Evolutionary conservation across 2,113 vertebrate genomes (phyloP), one percentile per base, ranked within the genome.

Genomic region (Melanocharis versteri): DNA sequence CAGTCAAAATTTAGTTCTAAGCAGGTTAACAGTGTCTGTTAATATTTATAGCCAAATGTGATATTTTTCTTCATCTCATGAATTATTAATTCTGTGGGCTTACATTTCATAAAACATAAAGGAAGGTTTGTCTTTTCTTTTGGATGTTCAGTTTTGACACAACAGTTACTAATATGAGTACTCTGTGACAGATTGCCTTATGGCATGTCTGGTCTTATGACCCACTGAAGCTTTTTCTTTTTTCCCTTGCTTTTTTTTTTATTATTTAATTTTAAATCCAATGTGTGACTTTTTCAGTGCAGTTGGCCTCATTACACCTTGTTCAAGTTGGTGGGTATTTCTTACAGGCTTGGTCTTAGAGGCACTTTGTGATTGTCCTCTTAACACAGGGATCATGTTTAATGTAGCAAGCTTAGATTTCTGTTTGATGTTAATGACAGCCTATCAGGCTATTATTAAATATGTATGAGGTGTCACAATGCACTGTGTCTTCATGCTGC

Each of bases 381-480:
- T 95, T 97, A 95, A 94, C 88, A 86, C 54, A 69, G 82, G 92
- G 87, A 90, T 97, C 89, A 91, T 96, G 94, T 97, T 97, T 97
- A 97, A 97, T 97, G 94, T 96, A 96, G 94, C 94, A 85, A 96
- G 88, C 93, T 83, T 81, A 83, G 93, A 93, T 96, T 94, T 69
- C 79, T 94, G 79, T 96, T 97, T 97, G 94, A 97, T 95, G 96
- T 97, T 96, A 96, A 97, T 96, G 97, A 96, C 95, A 97, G 69
- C 96, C 87, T 96, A 96, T 96, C 96, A 91, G 89, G 87, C 93
- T 94, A 42, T 94, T 90, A 94, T 97, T 96, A 97, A 97, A 97
- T 96, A 97, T 97, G 94, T 65, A 97, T 97, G 93, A 97, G 78
- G 87, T 97, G 94, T 97, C 95, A 96, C 51, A 72, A n/a, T 82